Evolutionary conservation across 2,888 invertebrate species (phyloP).

Genomic region (Muscina levida): DNA sequence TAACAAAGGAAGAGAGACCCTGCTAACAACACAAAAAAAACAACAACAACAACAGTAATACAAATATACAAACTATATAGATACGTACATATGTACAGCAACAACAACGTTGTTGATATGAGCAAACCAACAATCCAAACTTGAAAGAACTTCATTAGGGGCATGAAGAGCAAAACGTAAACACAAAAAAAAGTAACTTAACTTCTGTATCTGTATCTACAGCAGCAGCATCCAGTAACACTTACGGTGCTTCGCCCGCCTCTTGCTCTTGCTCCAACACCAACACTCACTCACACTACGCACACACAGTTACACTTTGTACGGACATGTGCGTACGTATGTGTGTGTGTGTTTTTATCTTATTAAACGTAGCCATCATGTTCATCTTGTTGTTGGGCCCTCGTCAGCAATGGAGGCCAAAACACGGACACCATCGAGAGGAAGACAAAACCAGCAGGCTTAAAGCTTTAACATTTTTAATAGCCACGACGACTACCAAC

Average conservation of each 20-base stretch:
- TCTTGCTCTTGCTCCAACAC: not conserved
- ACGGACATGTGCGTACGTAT: constrained; percentile 3
- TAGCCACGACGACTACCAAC: constrained; percentile 61
- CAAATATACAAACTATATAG: constrained; percentile 8
- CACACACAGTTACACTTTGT: constrained; percentile 22
- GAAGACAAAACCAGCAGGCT: constrained; percentile 58
- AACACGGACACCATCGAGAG: not conserved
- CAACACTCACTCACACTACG: not conserved
- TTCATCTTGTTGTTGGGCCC: constrained; percentile 50
- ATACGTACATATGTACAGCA: no score
- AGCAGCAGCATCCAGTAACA: constrained; percentile 39
- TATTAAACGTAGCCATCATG: constrained; percentile 65
- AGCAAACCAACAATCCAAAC: constrained; percentile 3
- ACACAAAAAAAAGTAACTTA: constrained; percentile 57
- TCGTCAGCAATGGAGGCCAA: constrained; percentile 59
- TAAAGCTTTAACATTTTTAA: constrained; percentile 65
- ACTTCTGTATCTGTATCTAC: constrained; percentile 46
- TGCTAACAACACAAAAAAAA: no score
- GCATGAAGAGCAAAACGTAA: constrained; percentile 66
- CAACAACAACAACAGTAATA: constrained; percentile 25
- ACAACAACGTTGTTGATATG: not conserved
- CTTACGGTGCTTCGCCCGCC: constrained; percentile 18
- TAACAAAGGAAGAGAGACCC: constrained; percentile 51
- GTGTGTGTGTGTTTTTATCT: constrained; percentile 40
- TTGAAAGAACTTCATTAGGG: constrained; percentile 58